Conservation (phyloP, 2,888 invertebrate species). For the Ophion ellenae region DNA sequence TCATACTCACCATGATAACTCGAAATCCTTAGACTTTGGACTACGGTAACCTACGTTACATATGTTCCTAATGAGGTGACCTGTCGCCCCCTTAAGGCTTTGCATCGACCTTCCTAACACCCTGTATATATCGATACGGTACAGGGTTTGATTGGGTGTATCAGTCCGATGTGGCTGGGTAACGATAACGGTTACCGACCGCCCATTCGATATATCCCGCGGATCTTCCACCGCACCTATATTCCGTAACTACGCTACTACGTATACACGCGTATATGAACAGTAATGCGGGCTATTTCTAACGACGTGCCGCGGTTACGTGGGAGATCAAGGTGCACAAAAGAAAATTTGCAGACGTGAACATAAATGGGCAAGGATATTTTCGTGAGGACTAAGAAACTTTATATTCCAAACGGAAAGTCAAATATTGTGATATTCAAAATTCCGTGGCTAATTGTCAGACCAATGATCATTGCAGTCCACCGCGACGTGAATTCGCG, state of each 20-base stretch:
- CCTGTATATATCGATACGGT: not conserved
- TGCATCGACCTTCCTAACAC: no score
- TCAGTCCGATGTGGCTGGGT: constrained; percentile 69
- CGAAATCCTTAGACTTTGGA: no score
- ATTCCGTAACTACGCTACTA: constrained; percentile 14
- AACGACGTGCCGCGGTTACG: constrained; percentile 20
- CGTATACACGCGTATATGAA: constrained; percentile 8
- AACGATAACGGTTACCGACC: constrained; percentile 78
- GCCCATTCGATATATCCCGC: constrained; percentile 71
- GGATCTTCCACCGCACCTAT: constrained; percentile 41
- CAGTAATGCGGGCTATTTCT: constrained; percentile 62
- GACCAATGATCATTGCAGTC: no score
- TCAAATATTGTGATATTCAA: not conserved
- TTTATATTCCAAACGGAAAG: not conserved
- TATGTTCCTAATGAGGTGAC: no score
- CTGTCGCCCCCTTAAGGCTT: no score
- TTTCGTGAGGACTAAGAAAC: not conserved
- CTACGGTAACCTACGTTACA: no score
- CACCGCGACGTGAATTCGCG: no score
- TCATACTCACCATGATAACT: no score
- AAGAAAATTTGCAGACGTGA: not conserved
- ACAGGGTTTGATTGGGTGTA: constrained; percentile 74
- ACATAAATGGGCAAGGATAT: not conserved
- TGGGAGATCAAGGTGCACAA: constrained; percentile 11
- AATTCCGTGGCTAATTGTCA: not conserved